Base-by-base conservation (phyloP, 2,888 invertebrate genomes). In the Macaria liturata region DNA sequence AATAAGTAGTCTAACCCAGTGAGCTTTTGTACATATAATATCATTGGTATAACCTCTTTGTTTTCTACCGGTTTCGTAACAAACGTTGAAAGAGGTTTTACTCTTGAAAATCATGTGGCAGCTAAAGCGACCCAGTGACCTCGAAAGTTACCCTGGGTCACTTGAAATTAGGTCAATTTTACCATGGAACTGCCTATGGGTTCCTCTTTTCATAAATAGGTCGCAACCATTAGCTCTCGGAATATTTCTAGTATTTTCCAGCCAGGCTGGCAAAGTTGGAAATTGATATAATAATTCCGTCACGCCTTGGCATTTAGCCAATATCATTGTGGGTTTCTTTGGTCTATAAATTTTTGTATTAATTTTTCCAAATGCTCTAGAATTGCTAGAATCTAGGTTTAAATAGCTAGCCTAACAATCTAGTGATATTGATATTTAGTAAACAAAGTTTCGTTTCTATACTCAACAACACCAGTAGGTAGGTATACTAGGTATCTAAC, bases 81-180 rank as follows among this genome's bases (percentile, higher is more conserved):
- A 7, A 6, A 37, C 7, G 34, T 37, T 37, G 34, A 37, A 37
- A 20, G 20, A 20, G 20, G 34, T 37, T 37, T 7, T 37, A 6
- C 5, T 37, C 34, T 37, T 37, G 34, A 20, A 20, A 2, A 20
- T 20, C 3, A 37, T 6, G 4, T 7, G 34, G 34, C 34, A 37
- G 34, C 34, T 7, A 42, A 9, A 47, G 49, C 46, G 55, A 53
- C 59, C 59, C 46, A 55, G 49, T 56, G 55, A 55, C 59, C 59
- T 49, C 49, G 42, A 53, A 46, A n/a, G 8, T 46, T 42, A 40
- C 40, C 34, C 49, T 56, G 49, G 55, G 55, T 60, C 59, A 45
- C 34, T 43, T 47, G 6, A n/a, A 56, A 49, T 43, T 46, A n/a
- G 59, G 55, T 60, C 59, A 52, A 45, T 39, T 46, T 54, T 30